Conservation (phyloP, 1,140 invertebrate genomes). For the Lasaia peninsularis region DNA sequence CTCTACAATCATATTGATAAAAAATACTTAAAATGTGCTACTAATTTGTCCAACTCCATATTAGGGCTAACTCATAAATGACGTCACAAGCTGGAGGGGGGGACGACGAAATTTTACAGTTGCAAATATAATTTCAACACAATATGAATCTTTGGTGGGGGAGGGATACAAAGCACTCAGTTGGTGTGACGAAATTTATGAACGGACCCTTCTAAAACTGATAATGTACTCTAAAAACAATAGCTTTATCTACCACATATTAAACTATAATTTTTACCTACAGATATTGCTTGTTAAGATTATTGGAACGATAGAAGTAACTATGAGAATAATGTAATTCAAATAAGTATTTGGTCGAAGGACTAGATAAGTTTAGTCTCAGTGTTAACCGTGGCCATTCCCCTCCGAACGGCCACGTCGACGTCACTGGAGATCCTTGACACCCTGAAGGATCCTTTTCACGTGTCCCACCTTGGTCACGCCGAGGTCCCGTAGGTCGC, state of each 20-base stretch:
- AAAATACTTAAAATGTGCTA: too few relatives aligned
- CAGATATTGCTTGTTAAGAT: conserved; percentile 10
- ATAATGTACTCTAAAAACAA: neutral
- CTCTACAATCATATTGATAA: too few relatives aligned
- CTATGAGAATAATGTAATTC: conserved; percentile 9
- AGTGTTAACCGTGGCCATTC: conserved; percentile 47
- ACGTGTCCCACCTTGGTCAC: conserved; percentile 96
- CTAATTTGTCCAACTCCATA: too few relatives aligned
- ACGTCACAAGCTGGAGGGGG: too few relatives aligned
- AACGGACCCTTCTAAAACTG: neutral
- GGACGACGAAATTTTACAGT: too few relatives aligned
- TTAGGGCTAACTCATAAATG: too few relatives aligned
- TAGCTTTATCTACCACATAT: conserved; percentile 3
- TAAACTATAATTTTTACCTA: conserved; percentile 1
- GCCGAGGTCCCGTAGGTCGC: conserved; percentile 93
- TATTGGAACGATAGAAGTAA: conserved; percentile 13
- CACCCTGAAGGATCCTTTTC: conserved; percentile 94
- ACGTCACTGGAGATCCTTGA: conserved; percentile 86
- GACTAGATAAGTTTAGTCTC: conserved; percentile 7
- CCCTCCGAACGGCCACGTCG: conserved; percentile 65
- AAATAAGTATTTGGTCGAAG: conserved; percentile 6
- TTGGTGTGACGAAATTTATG: neutral
- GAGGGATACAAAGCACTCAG: too few relatives aligned
- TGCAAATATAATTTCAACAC: too few relatives aligned
- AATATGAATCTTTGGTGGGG: neutral